These are phyloP conservation scores for Linyphia triangularis DNA, from an alignment of 2,888 invertebrate species.

Conservation along the genomic window DNA sequence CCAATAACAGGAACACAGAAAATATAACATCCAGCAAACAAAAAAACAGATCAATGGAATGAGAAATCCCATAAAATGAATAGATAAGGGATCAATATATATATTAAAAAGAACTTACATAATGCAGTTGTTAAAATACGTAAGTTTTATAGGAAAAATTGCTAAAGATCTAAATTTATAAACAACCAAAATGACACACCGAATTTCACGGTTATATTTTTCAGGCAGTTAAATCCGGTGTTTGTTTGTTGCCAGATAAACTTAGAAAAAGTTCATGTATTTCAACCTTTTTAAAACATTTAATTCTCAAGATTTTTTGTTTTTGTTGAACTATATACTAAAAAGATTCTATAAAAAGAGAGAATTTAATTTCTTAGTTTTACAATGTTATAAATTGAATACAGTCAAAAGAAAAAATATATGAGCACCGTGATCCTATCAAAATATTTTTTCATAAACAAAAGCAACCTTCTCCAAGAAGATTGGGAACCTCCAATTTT, in stretches of 20 bases:
- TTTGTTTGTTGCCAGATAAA: neutral
- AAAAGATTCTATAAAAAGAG: too few relatives aligned
- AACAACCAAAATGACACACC: slow-evolving; percentile 45
- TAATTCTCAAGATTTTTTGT: neutral
- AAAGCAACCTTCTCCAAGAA: too few relatives aligned
- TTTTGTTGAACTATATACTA: neutral
- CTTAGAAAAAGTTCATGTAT: neutral
- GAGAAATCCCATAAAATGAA: neutral
- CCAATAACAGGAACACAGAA: too few relatives aligned
- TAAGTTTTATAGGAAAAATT: neutral
- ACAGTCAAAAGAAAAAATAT: too few relatives aligned
- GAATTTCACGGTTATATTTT: slow-evolving; percentile 30
- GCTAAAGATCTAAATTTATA: neutral
- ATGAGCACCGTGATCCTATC: too few relatives aligned
- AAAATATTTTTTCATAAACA: too few relatives aligned
- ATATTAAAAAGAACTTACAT: neutral
- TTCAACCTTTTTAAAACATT: neutral
- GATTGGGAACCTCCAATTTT: too few relatives aligned
- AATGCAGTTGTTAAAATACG: neutral
- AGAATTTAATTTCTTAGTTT: too few relatives aligned
- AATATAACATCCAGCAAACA: too few relatives aligned
- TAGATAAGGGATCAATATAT: neutral
- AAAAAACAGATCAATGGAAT: neutral
- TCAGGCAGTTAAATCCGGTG: slow-evolving; percentile 9
- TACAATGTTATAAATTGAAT: too few relatives aligned